Base-by-base conservation (phyloP, 2,797 vertebrate species). In the Hafferia zeledoni region DNA sequence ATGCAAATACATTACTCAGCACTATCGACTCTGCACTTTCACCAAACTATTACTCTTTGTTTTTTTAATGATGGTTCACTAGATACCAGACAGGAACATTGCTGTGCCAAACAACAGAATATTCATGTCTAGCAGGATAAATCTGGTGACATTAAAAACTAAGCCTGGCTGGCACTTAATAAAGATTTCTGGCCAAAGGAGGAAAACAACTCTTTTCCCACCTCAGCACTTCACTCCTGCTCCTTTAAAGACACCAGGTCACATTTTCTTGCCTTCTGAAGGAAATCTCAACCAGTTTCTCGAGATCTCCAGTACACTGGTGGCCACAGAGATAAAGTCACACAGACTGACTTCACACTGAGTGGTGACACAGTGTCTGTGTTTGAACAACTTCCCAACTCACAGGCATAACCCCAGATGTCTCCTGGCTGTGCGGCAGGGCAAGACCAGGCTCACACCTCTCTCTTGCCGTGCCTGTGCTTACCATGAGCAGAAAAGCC, bases 1-100 rank as follows among this genome's bases (percentile, higher is more conserved):
- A 89, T 89, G 92, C 74, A 89, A 90, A 83, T 46, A 91, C 64
- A 59, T 94, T 86, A 89, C 85, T 95, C 93, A 94, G 89, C 90
- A 92, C 52, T 69, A 83, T 93, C 17, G 1, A 56, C 75, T 71
- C 67, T 68, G 88, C 63, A 83, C 70, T 94, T 93, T 83, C 89
- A 90, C 85, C 92, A 89, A 92, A 94, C 53, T 39, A 72, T 93
- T 83, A 76, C 33, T 74, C 71, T 82, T 79, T 93, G 67, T 49
- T 83, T 44, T 84, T 60, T 46, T n/a, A 81, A 81, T 0, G 46
- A 77, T 77, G 76, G 83, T 25, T 96, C 78, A 85, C 46, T 71
- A 63, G 75, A 94, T 90, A 94, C 53, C 53, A 93, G 46, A 81
- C 68, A 91, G 87, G 71, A 91, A 85, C 23, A 44, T 1, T 64